Percentiles rank a stretch among this genome's conserved stretches.
Conservation (phyloP, 2,113 vertebrate species). For the Chitala chitala region DNA sequence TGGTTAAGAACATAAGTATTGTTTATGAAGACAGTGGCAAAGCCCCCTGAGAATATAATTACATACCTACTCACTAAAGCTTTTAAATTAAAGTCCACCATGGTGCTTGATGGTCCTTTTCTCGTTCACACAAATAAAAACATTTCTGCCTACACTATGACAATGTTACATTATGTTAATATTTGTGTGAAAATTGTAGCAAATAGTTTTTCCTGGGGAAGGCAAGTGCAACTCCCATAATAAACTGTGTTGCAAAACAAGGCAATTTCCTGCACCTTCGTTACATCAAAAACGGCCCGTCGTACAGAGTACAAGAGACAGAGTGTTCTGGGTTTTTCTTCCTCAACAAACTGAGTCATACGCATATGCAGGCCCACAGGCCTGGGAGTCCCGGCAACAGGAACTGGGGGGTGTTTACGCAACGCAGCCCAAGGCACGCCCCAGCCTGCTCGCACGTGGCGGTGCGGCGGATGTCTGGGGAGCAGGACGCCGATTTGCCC, state of each 20-base stretch:
- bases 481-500: too few relatives aligned
- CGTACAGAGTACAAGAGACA: too few relatives aligned
- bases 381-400: neutral
- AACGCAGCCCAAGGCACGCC: neutral
- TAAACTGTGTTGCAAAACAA: neutral
- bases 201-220: neutral
- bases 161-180: neutral
- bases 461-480: too few relatives aligned
- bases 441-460: neutral
- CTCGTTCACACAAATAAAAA: neutral
- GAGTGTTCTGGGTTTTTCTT: neutral
- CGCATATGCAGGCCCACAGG: neutral
- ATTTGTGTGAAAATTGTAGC: neutral
- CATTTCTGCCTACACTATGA: neutral
- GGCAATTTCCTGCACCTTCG: neutral
- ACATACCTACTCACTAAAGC: neutral
- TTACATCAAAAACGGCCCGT: too few relatives aligned
- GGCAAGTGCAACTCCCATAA: neutral
- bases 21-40: too few relatives aligned
- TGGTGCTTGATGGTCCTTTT: neutral
- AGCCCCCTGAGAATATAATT: neutral
- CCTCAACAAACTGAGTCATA: neutral
- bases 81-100: neutral
- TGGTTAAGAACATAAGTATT: too few relatives aligned
- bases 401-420: neutral